Evolutionary conservation across 2,888 invertebrate genomes (phyloP), one percentile per base, ranked within the genome.

Genomic region (Falcaria lacertinaria): DNA sequence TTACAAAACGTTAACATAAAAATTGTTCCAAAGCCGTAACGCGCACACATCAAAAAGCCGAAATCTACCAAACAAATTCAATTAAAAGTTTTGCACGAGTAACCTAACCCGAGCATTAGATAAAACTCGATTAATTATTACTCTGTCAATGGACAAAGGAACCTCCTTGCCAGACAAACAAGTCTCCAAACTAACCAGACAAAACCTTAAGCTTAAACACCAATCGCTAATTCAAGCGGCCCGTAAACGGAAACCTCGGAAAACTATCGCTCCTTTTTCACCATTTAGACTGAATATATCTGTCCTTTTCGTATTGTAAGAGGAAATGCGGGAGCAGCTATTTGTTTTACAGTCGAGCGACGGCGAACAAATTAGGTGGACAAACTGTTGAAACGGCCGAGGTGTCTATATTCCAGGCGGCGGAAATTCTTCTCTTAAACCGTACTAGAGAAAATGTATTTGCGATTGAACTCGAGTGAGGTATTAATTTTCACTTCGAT

Each of bases 281-380:
- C 59, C 74, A 52, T 69, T 72, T 62, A 63, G 61, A 64, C 62
- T 48, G 67, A 70, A 74, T 80, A 77, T 74, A 74, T 69, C 80
- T 68, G 71, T 82, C 84, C 77, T 74, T 79, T 71, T 82, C 80
- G 60, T 64, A 64, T 67, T 65, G 72, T 68, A 71, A 73, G 77
- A 72, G 80, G 74, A 77, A 82, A 80, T 76, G 74, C 74, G 77
- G 77, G 74, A 76, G 69, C 68, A 73, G 77, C 82, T 87, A 87
- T 88, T 88, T 89, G 86, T 89, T 89, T 87, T 84, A 80, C 86
- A 86, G 86, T 75, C 77, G 84, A 82, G 79, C 80, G 80, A 74
- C 81, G 80, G 69, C 81, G 89, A 86, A 85, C 87, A 89, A 89
- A 89, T 88, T 88, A 87, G 88, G 85, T 85, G 84, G 87, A 86